phyloP scores from a whole-genome alignment of 2,113 vertebrate species.

The Puntigrus tetrazona region DNA sequence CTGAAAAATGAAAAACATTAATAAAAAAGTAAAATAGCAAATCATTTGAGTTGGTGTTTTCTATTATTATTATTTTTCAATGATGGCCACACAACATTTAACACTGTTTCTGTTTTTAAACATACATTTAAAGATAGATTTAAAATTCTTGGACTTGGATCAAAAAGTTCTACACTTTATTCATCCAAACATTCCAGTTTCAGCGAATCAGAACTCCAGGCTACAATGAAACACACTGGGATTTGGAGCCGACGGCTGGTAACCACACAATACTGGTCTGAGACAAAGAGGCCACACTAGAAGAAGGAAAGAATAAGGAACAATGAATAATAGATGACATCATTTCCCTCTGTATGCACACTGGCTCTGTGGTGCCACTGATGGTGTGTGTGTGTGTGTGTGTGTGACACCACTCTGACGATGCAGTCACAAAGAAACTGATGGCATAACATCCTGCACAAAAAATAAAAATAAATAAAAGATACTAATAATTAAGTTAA shows the following conservation, averaged over 20 bases:
- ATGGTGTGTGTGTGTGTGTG: too few species aligned
- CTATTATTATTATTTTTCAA: not conserved
- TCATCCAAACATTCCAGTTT: not conserved
- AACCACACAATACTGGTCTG: slow-evolving; percentile 50
- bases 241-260: slow-evolving; percentile 40
- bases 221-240: not conserved
- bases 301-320: slow-evolving; percentile 45
- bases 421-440: not conserved
- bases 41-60: not conserved
- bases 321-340: slow-evolving; percentile 69
- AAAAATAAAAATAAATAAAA: not conserved
- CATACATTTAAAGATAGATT: not conserved
- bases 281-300: slow-evolving; percentile 47
- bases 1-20: not conserved
- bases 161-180: not conserved
- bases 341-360: slow-evolving; percentile 37
- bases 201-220: not conserved
- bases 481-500: too few species aligned
- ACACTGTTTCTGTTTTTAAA: too few species aligned
- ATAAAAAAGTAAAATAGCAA: not conserved
- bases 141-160: not conserved
- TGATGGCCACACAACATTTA: not conserved
- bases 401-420: too few species aligned
- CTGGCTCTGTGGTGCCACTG: slow-evolving; percentile 55
- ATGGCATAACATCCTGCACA: not conserved